Evolutionary conservation across 92 coral and sea anemone genomes (phyloP).

Genomic region (Paragorgia papillata): DNA sequence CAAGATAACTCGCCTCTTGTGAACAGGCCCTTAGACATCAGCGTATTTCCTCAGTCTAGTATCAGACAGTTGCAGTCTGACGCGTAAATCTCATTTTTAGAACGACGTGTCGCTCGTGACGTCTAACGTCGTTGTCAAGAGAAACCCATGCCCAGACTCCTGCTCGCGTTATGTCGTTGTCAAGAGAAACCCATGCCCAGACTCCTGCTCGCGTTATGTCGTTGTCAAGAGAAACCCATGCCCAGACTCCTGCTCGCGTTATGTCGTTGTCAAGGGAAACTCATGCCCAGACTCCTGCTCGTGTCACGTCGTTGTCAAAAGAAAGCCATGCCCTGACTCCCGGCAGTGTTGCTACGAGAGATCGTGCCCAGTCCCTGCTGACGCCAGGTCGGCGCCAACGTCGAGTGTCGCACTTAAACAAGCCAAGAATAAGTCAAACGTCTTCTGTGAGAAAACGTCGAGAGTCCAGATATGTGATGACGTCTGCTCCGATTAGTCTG

Average conservation of each 20-base stretch:
- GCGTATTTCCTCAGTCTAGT: too few relatives aligned
- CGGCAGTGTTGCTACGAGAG: constrained; percentile 9
- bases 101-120: too few relatives aligned
- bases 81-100: too few relatives aligned
- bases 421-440: constrained; percentile 5
- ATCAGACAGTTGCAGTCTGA: too few relatives aligned
- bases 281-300: background rate
- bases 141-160: too few relatives aligned
- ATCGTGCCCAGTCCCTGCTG: background rate
- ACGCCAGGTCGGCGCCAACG: constrained; percentile 21
- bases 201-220: too few relatives aligned
- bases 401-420: background rate
- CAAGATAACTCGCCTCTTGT: too few relatives aligned
- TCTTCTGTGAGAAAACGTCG: background rate
- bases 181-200: too few relatives aligned
- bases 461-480: constrained; percentile 9
- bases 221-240: background rate
- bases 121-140: too few relatives aligned
- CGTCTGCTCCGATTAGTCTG: background rate
- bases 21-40: too few relatives aligned
- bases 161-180: too few relatives aligned
- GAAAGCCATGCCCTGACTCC: constrained; percentile 5
- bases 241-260: background rate
- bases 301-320: background rate
- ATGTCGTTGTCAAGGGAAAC: constrained; percentile 3